Conservation (phyloP, 92 coral and sea anemone species). For the Porites divaricata region DNA sequence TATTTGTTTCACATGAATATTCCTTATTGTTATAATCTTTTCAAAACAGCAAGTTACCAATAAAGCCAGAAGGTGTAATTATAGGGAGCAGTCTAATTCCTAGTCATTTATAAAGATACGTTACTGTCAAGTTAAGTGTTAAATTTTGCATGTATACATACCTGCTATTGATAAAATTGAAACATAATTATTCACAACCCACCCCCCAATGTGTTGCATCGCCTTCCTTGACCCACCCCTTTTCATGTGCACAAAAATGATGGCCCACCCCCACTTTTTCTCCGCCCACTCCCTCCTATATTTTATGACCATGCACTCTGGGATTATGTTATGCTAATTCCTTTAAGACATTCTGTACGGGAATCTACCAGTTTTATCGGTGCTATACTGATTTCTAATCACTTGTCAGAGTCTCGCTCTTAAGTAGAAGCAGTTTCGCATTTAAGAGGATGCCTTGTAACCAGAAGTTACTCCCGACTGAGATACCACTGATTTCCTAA, state of each 20-base stretch:
- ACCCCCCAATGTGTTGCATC: neutral
- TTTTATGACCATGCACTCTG: slow-evolving; percentile 7
- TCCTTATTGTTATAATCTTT: neutral
- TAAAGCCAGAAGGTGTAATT: too few species aligned
- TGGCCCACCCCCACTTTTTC: neutral
- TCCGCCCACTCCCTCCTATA: neutral
- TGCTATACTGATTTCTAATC: too few species aligned
- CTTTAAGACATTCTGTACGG: too few species aligned
- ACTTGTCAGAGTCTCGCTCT: too few species aligned
- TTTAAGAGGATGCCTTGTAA: too few species aligned
- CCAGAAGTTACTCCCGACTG: too few species aligned
- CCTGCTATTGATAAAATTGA: neutral
- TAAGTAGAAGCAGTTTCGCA: too few species aligned
- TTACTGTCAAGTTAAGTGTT: too few species aligned
- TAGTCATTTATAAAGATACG: too few species aligned
- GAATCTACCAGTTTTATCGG: too few species aligned
- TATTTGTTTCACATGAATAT: slow-evolving; percentile 1
- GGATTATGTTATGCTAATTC: too few species aligned
- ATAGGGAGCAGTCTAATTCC: neutral
- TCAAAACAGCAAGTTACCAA: neutral
- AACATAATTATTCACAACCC: slow-evolving; percentile 2
- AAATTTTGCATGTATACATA: neutral
- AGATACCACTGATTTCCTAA: too few species aligned
- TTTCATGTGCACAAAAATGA: neutral
- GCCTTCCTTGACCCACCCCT: slow-evolving; percentile 4